Evolutionary conservation across 2,888 invertebrate genomes (phyloP), one percentile per base, ranked within the genome.

Genomic region (Electrophaes corylata): DNA sequence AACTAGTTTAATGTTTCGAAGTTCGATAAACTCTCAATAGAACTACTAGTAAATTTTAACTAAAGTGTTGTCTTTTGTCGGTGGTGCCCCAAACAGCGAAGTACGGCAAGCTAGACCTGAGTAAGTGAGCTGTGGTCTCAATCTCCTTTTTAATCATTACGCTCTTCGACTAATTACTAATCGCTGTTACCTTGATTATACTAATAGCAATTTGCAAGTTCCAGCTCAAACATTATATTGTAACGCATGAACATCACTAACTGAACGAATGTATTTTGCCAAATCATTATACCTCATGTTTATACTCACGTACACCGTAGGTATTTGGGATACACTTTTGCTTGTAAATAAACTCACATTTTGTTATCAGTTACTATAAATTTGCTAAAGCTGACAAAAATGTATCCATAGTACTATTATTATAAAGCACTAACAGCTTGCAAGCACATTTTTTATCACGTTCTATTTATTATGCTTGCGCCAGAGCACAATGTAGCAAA

Each of bases 61-160:
- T 83, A 81, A 85, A 88, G 69, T 86, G 77, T 91, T 91, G 79
- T 91, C 88, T 91, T 90, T 91, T 91, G 91, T 91, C 91, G 91
- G 91, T 91, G 91, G 91, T 89, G 91, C 87, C 83, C 84, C 86
- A 88, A 86, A 91, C 91, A 91, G 91, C 90, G 90, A 84, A 79
- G 88, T 86, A 84, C 89, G 86, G 88, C 86, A 86, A 84, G 79
- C 79, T 90, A 84, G 80, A 88, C 79, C 81, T 78, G 84, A 89
- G 91, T 91, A 91, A 91, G 91, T 91, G 90, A 91, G 91, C 87
- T 91, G 91, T 91, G 91, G 91, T 91, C 91, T 91, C 91, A 87
- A 90, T 78, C 79, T 83, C 79, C 83, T 86, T 76, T 83, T 82
- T 84, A 85, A 84, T 84, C 79, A 86, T 55, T 85, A 77, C 77